Conservation (phyloP, 2,797 vertebrate genomes). For the Hapalemur alaotrensis region DNA sequence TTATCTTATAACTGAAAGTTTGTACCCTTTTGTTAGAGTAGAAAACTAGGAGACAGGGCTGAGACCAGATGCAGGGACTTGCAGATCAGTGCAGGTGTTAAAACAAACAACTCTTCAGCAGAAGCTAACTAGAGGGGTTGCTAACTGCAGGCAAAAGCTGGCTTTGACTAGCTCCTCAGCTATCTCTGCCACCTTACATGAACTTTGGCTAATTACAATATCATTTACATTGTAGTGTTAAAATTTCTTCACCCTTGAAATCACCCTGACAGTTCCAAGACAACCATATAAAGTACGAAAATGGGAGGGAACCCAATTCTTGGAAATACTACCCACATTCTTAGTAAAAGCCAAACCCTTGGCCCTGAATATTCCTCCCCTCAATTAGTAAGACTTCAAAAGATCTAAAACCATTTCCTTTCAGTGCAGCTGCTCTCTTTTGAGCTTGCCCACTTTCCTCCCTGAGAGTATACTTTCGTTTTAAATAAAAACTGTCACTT, state of each 20-base stretch:
- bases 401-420: not conserved
- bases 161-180: not conserved
- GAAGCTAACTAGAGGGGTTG: not conserved
- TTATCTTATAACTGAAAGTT: not conserved
- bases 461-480: not conserved
- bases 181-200: not conserved
- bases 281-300: not conserved
- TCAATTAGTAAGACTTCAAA: not conserved
- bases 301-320: not conserved
- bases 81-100: not conserved
- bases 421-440: not conserved
- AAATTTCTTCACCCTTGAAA: not conserved
- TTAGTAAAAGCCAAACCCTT: not conserved
- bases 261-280: not conserved
- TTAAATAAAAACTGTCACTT: not conserved
- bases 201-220: not conserved
- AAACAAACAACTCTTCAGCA: not conserved
- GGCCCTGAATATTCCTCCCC: not conserved
- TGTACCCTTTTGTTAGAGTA: not conserved
- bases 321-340: not conserved
- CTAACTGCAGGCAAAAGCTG: not conserved
- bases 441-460: not conserved
- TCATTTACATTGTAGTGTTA: not conserved
- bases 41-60: not conserved
- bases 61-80: not conserved